These are phyloP conservation scores for Xiphorhynchus erythropygius DNA, from an alignment of 2,797 vertebrate genomes.

Conservation along the genomic window DNA sequence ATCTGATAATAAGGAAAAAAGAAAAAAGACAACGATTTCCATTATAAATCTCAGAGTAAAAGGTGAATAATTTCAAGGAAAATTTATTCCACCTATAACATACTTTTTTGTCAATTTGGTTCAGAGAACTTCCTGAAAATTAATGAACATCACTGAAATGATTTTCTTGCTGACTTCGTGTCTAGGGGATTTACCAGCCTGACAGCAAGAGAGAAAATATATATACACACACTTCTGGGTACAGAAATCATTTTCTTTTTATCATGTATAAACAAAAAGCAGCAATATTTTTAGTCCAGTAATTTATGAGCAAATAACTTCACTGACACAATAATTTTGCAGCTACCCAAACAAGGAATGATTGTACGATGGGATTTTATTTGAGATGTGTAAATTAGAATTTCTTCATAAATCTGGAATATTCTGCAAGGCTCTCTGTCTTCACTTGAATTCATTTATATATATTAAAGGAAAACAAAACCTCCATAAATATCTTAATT, in stretches of 20 bases:
- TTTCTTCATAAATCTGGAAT: slow-evolving; percentile 10
- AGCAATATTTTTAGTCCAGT: background rate
- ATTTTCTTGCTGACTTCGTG: slow-evolving; percentile 54
- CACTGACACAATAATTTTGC: slow-evolving; percentile 44
- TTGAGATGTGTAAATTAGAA: slow-evolving; percentile 34
- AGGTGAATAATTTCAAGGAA: slow-evolving; percentile 13
- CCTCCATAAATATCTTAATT: background rate
- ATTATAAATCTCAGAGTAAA: background rate
- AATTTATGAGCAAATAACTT: slow-evolving; percentile 53
- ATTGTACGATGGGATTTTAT: background rate
- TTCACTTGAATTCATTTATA: background rate
- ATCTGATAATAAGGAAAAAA: background rate
- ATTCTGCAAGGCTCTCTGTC: background rate
- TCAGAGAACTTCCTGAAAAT: slow-evolving; percentile 46
- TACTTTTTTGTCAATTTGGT: slow-evolving; percentile 29
- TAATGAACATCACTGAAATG: slow-evolving; percentile 17
- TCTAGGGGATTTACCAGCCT: slow-evolving; percentile 36
- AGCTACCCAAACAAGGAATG: background rate
- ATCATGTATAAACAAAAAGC: slow-evolving; percentile 62
- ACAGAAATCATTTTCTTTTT: slow-evolving; percentile 47
- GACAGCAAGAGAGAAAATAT: slow-evolving; percentile 25
- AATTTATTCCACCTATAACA: slow-evolving; percentile 19
- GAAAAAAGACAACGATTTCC: background rate
- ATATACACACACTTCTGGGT: background rate
- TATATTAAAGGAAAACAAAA: background rate